These are phyloP conservation scores for Lutjanus argentimaculatus DNA, from an alignment of 2,797 vertebrate species.

Conservation along the genomic window DNA sequence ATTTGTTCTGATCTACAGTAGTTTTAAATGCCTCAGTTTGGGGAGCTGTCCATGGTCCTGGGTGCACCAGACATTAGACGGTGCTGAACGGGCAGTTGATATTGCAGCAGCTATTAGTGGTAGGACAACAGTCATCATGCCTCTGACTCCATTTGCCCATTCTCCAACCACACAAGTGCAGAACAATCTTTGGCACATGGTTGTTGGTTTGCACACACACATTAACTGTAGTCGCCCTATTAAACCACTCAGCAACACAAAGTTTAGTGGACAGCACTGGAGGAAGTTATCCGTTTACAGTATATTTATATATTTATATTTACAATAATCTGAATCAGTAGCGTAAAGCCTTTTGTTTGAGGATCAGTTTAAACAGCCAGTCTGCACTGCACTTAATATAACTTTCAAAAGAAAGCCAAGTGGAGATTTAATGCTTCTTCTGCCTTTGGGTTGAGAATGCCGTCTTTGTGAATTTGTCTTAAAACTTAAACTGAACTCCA, in stretches of 20 bases:
- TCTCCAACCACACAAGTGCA: constrained; percentile 35
- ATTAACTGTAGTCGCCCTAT: background rate
- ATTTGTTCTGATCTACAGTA: background rate
- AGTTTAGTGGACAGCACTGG: constrained; percentile 5
- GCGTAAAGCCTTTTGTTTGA: constrained; percentile 24
- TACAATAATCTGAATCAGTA: constrained; percentile 4
- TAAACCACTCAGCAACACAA: constrained; percentile 9
- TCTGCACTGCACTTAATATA: background rate
- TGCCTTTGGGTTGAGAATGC: background rate
- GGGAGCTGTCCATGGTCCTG: constrained; percentile 67
- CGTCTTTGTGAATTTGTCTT: background rate
- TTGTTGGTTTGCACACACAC: background rate
- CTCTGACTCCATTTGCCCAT: constrained; percentile 41
- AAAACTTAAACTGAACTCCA: constrained; percentile 13
- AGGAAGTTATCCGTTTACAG: constrained; percentile 16
- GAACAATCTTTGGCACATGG: constrained; percentile 4
- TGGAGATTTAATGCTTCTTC: background rate
- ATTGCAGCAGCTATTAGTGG: constrained; percentile 39
- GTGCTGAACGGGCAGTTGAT: constrained; percentile 40
- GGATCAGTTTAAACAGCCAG: constrained; percentile 17
- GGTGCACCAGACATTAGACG: background rate
- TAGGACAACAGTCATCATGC: constrained; percentile 26
- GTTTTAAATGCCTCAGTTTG: background rate
- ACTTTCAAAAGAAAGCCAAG: constrained; percentile 1
- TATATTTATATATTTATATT: background rate